These are phyloP conservation scores for Tapirus terrestris DNA, from an alignment of 2,113 vertebrate genomes.

Conservation along the genomic window DNA sequence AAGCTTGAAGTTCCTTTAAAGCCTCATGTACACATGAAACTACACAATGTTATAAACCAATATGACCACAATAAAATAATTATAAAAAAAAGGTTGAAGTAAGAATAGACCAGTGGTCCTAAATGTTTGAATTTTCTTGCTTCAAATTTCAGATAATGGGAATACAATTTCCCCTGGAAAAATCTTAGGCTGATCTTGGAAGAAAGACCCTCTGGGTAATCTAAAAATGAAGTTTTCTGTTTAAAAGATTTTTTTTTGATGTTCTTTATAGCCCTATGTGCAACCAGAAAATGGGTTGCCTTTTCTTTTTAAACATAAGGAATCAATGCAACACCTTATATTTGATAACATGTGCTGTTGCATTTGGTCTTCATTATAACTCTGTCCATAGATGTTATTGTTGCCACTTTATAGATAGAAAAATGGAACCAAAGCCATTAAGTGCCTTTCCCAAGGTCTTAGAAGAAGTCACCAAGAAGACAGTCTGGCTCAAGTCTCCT, in stretches of 20 bases:
- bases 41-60: too few relatives aligned
- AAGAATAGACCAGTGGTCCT: not conserved
- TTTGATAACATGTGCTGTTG: not conserved
- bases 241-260: not conserved
- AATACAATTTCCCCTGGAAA: not conserved
- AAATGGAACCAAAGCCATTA: not conserved
- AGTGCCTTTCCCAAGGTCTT: not conserved
- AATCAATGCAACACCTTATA: not conserved
- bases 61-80: too few relatives aligned
- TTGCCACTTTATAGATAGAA: not conserved
- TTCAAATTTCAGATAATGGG: conserved; percentile 22
- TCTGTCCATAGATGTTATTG: not conserved
- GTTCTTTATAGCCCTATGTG: not conserved
- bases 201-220: not conserved
- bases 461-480: not conserved
- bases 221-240: conserved; percentile 33
- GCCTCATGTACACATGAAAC: not conserved
- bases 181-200: not conserved
- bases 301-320: conserved; percentile 38
- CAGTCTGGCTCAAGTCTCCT: not conserved
- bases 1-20: conserved; percentile 62
- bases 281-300: not conserved
- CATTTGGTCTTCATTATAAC: not conserved
- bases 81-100: too few relatives aligned
- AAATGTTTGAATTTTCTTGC: conserved; percentile 25